Evolutionary conservation across 2,113 vertebrate genomes (phyloP).

Genomic region (Macquaria australasica): DNA sequence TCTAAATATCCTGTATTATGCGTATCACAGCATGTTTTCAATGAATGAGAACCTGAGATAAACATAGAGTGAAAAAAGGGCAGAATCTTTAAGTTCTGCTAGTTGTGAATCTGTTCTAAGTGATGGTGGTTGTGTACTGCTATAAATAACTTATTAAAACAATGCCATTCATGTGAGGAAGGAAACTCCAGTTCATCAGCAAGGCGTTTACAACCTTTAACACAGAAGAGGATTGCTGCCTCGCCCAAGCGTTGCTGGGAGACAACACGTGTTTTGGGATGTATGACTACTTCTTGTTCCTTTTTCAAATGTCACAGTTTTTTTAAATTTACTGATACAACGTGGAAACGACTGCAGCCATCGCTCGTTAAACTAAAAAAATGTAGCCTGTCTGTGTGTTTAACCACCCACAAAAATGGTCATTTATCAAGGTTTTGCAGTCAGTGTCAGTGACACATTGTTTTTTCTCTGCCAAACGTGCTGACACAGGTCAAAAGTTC

Average conservation of each 20-base stretch:
- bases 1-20: neutral
- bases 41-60: neutral
- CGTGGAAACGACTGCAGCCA: neutral
- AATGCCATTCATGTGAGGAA: neutral
- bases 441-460: slow-evolving; percentile 40
- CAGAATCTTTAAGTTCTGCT: neutral
- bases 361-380: neutral
- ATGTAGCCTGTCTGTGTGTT: neutral
- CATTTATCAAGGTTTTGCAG: slow-evolving; percentile 1
- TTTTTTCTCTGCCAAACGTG: neutral
- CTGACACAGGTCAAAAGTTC: slow-evolving; percentile 50
- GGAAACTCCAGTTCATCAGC: neutral
- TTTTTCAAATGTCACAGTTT: neutral
- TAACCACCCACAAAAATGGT: neutral
- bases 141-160: neutral
- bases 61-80: neutral
- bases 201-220: neutral
- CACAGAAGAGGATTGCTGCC: neutral
- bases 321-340: neutral
- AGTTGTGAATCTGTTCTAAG: neutral
- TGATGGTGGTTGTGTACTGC: neutral
- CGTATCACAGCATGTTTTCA: neutral
- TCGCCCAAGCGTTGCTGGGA: slow-evolving; percentile 14
- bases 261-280: slow-evolving; percentile 11
- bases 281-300: accelerated